Base-by-base conservation (phyloP, 2,888 invertebrate species). In the Macrophya alboannulata region DNA sequence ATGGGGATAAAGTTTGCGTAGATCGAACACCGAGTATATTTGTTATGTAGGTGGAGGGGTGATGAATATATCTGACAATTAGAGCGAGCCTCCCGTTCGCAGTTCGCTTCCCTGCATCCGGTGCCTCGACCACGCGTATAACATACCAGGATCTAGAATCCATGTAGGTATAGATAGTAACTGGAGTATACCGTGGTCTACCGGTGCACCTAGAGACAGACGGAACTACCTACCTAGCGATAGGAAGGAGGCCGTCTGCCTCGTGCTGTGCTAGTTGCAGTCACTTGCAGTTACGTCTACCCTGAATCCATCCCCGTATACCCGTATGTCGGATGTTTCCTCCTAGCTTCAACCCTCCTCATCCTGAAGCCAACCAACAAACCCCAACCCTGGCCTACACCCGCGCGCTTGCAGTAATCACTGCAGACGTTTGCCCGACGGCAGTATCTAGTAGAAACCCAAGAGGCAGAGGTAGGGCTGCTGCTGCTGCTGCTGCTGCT, bases 371-470 rank as follows among this genome's bases (percentile, higher is more conserved):
- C 62, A 76, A 83, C 71, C 77, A 17, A 37, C 43, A 25, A n/a
- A 62, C 65, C 43, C 43, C 76, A 17, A 45, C 3, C 81, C 59
- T 17, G 43, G 68, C 15, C 83, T 8, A 21, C 3, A 45, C 83
- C 55, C 68, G 31, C 48, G 68, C 65, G 43, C 45, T 48, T 17
- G 21, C 83, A 83, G 83, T 83, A 83, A 83, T 83, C 83, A 83
- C 83, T 83, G 83, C 83, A 83, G 83, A 83, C 83, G 51, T 83
- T 83, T 83, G 68, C 45, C 83, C 83, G 40, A 62, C 62, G 81
- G 81, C 62, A 65, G 62, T 74, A 81, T 77, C 48, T 77, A 17
- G 37, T 10, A 77, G 48, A 31, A 51, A 43, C 59, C 65, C 25
- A 83, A 68, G 48, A 31, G 83, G 37, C 21, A 71, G 59, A n/a